A percentile compares a stretch with the other conserved stretches of the same genome.
These are phyloP conservation scores for Drosophila merina DNA, from an alignment of 2,888 invertebrate genomes.

Conservation along the genomic window DNA sequence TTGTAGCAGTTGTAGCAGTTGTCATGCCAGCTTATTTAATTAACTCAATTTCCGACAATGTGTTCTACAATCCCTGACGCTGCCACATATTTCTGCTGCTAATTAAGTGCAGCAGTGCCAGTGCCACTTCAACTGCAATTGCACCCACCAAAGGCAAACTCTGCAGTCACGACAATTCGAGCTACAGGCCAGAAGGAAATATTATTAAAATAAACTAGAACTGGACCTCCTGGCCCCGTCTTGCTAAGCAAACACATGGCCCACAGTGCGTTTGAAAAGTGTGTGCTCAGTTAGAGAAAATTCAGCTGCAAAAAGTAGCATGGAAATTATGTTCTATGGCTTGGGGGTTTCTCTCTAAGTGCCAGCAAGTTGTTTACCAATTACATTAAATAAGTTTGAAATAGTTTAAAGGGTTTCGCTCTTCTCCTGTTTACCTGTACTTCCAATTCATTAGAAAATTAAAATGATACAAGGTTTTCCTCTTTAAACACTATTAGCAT, in stretches of 20 bases:
- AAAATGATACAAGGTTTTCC: neutral
- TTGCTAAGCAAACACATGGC: neutral
- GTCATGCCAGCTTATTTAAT: slow-evolving; percentile 70
- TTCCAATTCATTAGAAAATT: neutral
- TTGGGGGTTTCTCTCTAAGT: neutral
- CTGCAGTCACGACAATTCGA: slow-evolving; percentile 67
- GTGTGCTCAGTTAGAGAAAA: slow-evolving; percentile 16
- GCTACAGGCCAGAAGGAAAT: slow-evolving; percentile 53
- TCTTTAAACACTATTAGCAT: neutral
- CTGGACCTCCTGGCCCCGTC: slow-evolving; percentile 1
- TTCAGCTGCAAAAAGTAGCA: slow-evolving; percentile 21
- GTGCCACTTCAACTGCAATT: slow-evolving; percentile 44
- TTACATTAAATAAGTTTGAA: neutral
- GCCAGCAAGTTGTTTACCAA: neutral
- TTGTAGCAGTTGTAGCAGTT: slow-evolving; percentile 56
- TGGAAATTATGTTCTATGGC: neutral
- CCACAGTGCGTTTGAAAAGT: slow-evolving; percentile 31
- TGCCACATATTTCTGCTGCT: slow-evolving; percentile 60
- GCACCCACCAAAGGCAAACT: slow-evolving; percentile 16
- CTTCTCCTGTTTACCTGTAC: neutral
- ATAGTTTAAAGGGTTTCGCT: neutral
- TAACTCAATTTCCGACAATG: slow-evolving; percentile 60
- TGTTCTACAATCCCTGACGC: slow-evolving; percentile 8
- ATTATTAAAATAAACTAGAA: slow-evolving; percentile 59
- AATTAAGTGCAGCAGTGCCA: slow-evolving; percentile 66